Evolutionary conservation across 2,113 vertebrate species (phyloP).

Genomic region (Semnopithecus entellus): DNA sequence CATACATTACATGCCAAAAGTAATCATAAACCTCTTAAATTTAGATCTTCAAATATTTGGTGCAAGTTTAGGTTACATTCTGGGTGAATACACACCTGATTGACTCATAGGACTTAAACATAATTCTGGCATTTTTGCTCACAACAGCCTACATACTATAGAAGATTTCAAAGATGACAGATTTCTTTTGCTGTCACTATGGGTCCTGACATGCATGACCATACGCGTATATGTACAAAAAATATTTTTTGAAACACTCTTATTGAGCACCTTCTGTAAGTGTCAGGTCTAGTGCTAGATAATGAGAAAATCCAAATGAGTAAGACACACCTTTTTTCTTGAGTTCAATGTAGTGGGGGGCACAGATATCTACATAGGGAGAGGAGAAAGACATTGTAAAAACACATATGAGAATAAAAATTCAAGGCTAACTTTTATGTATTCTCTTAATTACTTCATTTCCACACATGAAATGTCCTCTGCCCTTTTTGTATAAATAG

Average conservation of each 20-base stretch:
- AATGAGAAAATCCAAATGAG: neutral
- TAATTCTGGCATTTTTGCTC: neutral
- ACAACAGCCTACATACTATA: neutral
- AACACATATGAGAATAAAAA: slow-evolving; percentile 43
- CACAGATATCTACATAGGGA: neutral
- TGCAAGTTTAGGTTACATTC: neutral
- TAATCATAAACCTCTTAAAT: neutral
- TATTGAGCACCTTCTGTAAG: neutral
- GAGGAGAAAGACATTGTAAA: neutral
- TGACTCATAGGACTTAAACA: neutral
- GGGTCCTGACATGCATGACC: neutral
- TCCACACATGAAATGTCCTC: slow-evolving; percentile 41
- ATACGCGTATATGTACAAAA: neutral
- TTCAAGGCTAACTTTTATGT: slow-evolving; percentile 58
- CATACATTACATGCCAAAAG: neutral
- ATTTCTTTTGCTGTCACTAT: neutral
- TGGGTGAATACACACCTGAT: neutral
- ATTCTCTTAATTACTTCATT: slow-evolving; percentile 62
- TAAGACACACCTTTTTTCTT: neutral
- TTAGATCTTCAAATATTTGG: neutral
- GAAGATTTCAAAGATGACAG: neutral
- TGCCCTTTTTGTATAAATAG: slow-evolving; percentile 58
- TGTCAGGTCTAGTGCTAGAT: neutral
- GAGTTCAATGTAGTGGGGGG: neutral
- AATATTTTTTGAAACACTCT: neutral